Evolutionary conservation across 2,113 vertebrate genomes (phyloP).

Genomic region (Hypanus sabinus): DNA sequence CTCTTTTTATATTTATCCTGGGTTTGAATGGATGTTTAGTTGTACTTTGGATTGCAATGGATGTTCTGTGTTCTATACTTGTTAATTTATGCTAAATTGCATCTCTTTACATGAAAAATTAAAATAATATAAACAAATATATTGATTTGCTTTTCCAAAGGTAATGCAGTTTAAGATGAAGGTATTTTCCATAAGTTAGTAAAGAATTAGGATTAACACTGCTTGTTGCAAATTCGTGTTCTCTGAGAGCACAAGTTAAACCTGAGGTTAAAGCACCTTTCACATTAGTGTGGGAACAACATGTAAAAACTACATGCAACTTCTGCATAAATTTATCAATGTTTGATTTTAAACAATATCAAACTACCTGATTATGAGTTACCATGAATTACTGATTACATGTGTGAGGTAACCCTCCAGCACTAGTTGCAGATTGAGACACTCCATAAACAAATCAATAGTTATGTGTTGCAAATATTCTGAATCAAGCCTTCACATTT

Average conservation of each 20-base stretch:
- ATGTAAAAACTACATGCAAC: neutral
- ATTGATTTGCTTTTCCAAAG: neutral
- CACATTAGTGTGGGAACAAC: neutral
- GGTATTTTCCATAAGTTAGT: neutral
- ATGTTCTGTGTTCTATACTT: neutral
- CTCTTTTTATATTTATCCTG: no score
- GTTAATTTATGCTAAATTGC: no score
- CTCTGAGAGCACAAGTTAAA: neutral
- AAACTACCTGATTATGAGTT: conserved; percentile 1
- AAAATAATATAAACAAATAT: neutral
- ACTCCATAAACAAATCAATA: conserved; percentile 1
- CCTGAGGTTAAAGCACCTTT: neutral
- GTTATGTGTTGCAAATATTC: neutral
- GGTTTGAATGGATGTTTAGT: neutral
- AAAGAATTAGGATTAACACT: neutral
- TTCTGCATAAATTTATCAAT: neutral
- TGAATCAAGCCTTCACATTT: neutral
- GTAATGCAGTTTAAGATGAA: neutral
- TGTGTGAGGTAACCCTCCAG: neutral
- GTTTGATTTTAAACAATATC: neutral
- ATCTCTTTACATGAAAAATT: neutral
- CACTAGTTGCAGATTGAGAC: neutral
- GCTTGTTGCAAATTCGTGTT: neutral
- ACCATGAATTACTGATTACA: neutral
- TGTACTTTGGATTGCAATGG: neutral